phyloP scores from a whole-genome alignment of 2,797 vertebrate genomes.

The Nasua narica region DNA sequence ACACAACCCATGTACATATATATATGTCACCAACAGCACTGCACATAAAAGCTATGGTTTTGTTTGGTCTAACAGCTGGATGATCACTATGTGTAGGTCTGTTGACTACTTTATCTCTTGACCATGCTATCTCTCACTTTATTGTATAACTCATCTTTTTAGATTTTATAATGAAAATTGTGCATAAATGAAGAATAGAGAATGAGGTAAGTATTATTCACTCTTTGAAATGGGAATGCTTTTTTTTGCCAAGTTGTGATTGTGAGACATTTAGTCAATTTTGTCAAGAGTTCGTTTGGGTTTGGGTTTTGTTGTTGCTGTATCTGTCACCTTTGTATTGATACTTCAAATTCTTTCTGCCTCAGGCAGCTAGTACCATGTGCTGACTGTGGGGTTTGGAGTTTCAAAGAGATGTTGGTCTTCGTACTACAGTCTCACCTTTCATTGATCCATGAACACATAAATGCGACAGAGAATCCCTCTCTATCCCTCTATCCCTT shows the following conservation, averaged over 20 bases:
- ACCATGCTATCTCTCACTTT: neutral
- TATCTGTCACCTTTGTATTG: neutral
- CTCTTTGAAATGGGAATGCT: neutral
- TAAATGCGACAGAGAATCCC: neutral
- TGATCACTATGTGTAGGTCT: neutral
- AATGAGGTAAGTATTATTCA: neutral
- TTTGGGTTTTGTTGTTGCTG: neutral
- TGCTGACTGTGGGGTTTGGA: neutral
- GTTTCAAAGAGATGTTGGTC: neutral
- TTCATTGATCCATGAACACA: neutral
- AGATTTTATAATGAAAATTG: neutral
- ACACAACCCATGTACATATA: neutral
- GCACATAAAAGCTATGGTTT: neutral
- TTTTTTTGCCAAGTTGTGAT: neutral
- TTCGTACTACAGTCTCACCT: neutral
- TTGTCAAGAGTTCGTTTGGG: neutral
- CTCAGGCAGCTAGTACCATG: neutral
- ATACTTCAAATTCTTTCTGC: neutral
- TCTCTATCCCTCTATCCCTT: too few species aligned
- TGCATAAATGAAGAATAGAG: neutral
- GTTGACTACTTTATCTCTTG: neutral
- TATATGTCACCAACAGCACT: neutral
- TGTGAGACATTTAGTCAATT: neutral
- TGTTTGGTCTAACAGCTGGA: neutral
- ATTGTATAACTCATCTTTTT: neutral